phyloP scores from a whole-genome alignment of 2,113 vertebrate genomes.

The Campylorhamphus procurvoides region DNA sequence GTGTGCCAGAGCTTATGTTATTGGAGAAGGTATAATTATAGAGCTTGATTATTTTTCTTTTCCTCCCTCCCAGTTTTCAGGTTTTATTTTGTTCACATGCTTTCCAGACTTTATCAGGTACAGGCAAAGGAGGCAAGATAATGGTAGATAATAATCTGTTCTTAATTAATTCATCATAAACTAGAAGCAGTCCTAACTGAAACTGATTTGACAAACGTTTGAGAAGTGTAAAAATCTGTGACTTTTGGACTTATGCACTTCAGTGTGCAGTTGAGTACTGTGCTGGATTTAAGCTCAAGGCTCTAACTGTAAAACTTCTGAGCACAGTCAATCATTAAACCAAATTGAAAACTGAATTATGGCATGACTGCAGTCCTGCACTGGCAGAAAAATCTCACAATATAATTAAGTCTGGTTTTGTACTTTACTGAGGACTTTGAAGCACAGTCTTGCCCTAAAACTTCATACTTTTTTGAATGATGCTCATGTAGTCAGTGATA shows the following conservation, averaged over 20 bases:
- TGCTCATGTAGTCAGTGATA: background rate
- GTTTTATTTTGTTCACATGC: background rate
- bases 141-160: background rate
- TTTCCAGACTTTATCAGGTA: background rate
- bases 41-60: background rate
- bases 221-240: background rate
- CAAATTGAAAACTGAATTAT: background rate
- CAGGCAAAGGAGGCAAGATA: background rate
- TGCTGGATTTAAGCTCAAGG: background rate
- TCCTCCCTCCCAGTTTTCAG: fast-evolving
- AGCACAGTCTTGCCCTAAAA: background rate
- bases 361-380: background rate
- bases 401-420: background rate
- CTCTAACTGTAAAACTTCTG: background rate
- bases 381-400: background rate
- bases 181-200: background rate
- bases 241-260: background rate
- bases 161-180: background rate
- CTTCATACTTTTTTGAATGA: background rate
- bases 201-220: background rate
- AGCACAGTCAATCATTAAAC: background rate
- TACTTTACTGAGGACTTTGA: background rate
- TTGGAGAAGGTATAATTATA: background rate
- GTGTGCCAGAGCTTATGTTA: background rate
- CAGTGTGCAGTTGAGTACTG: background rate